phyloP scores from a whole-genome alignment of 2,113 vertebrate genomes.

The Microtus richardsoni region DNA sequence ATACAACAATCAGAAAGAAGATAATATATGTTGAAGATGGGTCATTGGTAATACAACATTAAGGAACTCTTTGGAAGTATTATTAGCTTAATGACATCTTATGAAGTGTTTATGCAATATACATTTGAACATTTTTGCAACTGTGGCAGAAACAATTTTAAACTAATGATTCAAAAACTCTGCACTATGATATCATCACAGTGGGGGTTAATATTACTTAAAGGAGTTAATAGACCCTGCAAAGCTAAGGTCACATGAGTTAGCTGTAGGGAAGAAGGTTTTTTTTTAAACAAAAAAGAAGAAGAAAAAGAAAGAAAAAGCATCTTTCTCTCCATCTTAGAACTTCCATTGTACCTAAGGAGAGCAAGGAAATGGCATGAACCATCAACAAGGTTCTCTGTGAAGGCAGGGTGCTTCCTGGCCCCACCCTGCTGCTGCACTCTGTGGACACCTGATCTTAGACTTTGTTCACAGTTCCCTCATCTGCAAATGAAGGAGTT shows the following conservation, averaged over 20 bases:
- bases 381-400: background rate
- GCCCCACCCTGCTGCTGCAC: background rate
- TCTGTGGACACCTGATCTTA: background rate
- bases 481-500: background rate
- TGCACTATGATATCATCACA: constrained; percentile 10
- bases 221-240: constrained; percentile 18
- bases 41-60: constrained; percentile 40
- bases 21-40: constrained; percentile 27
- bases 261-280: constrained; percentile 30
- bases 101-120: background rate
- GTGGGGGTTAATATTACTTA: constrained; percentile 42
- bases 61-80: background rate
- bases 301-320: background rate
- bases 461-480: background rate
- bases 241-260: constrained; percentile 33
- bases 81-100: constrained; percentile 32
- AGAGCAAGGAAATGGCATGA: no score
- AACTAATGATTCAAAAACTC: constrained; percentile 43
- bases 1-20: background rate
- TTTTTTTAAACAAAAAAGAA: background rate
- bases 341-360: background rate
- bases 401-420: background rate
- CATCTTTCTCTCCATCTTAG: background rate
- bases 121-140: background rate
- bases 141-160: constrained; percentile 21